These are phyloP conservation scores for Aptenodytes patagonicus DNA, from an alignment of 2,113 vertebrate species.

Conservation along the genomic window DNA sequence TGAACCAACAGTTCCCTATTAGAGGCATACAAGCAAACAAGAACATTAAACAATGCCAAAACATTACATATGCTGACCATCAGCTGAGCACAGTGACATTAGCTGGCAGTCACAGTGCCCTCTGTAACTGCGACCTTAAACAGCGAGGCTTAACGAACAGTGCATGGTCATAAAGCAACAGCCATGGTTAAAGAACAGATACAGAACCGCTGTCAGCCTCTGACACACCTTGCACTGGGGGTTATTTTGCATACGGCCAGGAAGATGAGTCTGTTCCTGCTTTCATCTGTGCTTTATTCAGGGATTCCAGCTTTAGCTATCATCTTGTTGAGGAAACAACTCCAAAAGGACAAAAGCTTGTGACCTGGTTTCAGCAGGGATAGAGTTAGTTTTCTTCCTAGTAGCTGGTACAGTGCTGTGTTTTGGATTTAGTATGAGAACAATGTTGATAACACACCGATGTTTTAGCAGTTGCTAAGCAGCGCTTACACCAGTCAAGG, in stretches of 20 bases:
- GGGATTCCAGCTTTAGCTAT: background rate
- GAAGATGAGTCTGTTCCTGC: background rate
- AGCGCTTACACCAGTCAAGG: too few species aligned
- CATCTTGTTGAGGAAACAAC: background rate
- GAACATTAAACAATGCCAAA: conserved; percentile 37
- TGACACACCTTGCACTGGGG: background rate
- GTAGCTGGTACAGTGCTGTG: too few species aligned
- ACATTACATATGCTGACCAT: conserved; percentile 35
- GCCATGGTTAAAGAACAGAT: background rate
- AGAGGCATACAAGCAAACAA: background rate
- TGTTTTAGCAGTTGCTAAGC: too few species aligned
- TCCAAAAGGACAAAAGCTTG: background rate
- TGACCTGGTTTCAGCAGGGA: too few species aligned
- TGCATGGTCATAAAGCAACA: background rate
- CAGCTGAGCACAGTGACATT: conserved; percentile 4
- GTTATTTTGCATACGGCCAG: background rate
- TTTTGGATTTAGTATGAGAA: too few species aligned
- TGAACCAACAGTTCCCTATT: conserved; percentile 21
- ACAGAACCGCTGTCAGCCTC: background rate
- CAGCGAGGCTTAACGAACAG: background rate
- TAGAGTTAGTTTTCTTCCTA: too few species aligned
- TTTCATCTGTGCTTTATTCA: background rate
- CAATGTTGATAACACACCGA: too few species aligned
- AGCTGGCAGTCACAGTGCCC: background rate
- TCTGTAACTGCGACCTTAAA: conserved; percentile 7